Percentiles rank a stretch among this genome's conserved stretches.
These are phyloP conservation scores for Athalia rosae DNA, from an alignment of 2,888 invertebrate species.

Conservation along the genomic window DNA sequence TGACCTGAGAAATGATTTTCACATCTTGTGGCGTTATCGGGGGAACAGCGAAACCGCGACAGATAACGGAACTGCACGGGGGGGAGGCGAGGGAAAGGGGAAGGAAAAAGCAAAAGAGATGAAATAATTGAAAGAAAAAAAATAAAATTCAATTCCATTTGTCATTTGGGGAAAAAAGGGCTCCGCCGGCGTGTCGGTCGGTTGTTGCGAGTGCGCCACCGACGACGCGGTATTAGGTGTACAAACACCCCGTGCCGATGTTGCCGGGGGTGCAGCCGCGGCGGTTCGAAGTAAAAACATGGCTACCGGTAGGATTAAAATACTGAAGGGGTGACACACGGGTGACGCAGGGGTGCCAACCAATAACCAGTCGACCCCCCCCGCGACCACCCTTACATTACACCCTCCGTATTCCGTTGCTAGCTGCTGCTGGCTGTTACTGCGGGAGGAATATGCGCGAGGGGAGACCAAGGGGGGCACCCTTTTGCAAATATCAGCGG, in stretches of 20 bases:
- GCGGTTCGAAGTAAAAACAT: conserved; percentile 49
- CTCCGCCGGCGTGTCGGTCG: not conserved
- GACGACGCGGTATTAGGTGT: no score
- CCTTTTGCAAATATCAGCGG: conserved; percentile 56
- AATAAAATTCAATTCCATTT: conserved; percentile 50
- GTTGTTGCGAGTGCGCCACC: conserved; percentile 6
- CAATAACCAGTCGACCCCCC: conserved; percentile 32
- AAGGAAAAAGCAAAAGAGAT: not conserved
- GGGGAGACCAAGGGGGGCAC: conserved; percentile 47
- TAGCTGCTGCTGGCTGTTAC: not conserved
- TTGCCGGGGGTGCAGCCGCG: conserved; percentile 47
- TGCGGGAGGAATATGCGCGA: conserved; percentile 31
- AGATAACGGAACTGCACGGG: no score
- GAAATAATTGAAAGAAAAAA: not conserved
- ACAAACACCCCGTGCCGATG: no score
- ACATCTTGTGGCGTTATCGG: no score
- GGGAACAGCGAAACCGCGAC: no score
- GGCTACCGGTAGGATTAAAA: conserved; percentile 47
- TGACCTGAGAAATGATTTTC: no score
- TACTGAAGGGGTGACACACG: conserved; percentile 44
- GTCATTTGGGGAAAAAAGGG: conserved; percentile 55
- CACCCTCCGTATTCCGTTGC: not conserved
- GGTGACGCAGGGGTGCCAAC: conserved; percentile 43
- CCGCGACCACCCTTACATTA: conserved; percentile 6
- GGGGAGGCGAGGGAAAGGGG: no score